Conservation (phyloP, 2,888 invertebrate genomes). For the Trichogramma dendrolimi region DNA sequence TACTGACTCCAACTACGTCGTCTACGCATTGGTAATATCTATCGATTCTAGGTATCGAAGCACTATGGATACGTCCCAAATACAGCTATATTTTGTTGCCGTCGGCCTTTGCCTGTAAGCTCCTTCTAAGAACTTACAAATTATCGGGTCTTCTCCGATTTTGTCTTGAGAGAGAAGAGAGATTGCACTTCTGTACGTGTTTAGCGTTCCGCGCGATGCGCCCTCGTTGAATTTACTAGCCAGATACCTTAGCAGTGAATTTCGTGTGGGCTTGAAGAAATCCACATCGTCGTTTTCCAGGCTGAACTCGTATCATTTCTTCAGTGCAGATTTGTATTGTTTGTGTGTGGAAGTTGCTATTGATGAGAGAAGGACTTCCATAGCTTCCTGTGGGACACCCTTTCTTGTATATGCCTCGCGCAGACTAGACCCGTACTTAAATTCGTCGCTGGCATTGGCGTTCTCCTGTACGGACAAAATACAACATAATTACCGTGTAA, state of each 20-base stretch:
- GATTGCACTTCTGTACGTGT: conserved; percentile 26
- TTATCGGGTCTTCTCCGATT: conserved; percentile 15
- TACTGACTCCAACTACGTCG: too few relatives aligned
- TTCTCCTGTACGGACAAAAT: too few relatives aligned
- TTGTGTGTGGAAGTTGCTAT: conserved; percentile 23
- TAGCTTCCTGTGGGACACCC: conserved; percentile 3
- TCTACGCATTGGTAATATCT: too few relatives aligned
- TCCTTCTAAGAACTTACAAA: conserved; percentile 29
- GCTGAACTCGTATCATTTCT: conserved; percentile 31
- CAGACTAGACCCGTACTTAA: too few relatives aligned
- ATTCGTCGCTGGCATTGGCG: too few relatives aligned
- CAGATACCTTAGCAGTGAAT: conserved; percentile 15
- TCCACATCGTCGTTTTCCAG: background rate
- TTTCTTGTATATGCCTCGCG: conserved; percentile 9
- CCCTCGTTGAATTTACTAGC: conserved; percentile 18
- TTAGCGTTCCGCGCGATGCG: conserved; percentile 27
- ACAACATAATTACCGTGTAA: too few relatives aligned
- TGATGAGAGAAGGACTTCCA: conserved; percentile 25
- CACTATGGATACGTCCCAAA: conserved; percentile 26
- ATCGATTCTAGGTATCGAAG: conserved; percentile 6
- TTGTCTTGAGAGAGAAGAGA: conserved; percentile 22
- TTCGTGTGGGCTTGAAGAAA: conserved; percentile 5
- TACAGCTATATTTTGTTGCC: conserved; percentile 23
- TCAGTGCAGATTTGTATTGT: conserved; percentile 28
- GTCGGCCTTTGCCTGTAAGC: conserved; percentile 23